Conservation (phyloP, 2,888 invertebrate genomes). For the Nomada ferruginata region DNA sequence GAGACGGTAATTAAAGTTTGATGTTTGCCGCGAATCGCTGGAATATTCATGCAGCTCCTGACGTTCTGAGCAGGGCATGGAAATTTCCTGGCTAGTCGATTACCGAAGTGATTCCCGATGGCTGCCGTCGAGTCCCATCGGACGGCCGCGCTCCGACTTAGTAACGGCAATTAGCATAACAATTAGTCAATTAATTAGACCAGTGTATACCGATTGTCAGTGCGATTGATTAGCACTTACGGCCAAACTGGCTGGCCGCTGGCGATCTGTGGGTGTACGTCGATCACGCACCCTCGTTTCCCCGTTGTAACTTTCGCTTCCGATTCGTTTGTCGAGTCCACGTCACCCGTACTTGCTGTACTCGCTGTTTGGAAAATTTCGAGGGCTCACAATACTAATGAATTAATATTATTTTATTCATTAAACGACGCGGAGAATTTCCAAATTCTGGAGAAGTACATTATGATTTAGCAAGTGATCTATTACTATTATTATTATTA, state of each 20-base stretch:
- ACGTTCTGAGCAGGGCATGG: constrained; percentile 42
- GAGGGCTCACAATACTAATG: too few species aligned
- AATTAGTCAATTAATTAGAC: constrained; percentile 64
- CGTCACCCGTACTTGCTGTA: neutral
- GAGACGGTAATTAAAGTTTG: constrained; percentile 51
- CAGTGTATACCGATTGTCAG: constrained; percentile 35
- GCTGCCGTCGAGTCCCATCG: constrained; percentile 38
- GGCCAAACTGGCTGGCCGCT: neutral
- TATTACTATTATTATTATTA: too few species aligned
- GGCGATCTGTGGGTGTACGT: neutral
- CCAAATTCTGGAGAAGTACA: too few species aligned
- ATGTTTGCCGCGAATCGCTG: constrained; percentile 42
- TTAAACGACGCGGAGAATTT: too few species aligned
- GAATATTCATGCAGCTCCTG: constrained; percentile 45
- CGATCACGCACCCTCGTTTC: neutral
- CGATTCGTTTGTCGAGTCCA: neutral
- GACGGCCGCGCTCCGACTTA: constrained; percentile 53
- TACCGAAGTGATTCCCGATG: constrained; percentile 57
- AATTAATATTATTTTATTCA: too few species aligned
- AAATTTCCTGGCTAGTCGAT: constrained; percentile 53
- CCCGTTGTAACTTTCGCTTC: neutral
- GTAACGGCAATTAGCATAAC: constrained; percentile 59
- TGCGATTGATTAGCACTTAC: constrained; percentile 57
- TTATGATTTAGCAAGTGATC: too few species aligned
- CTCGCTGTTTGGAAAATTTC: too few species aligned